These are phyloP conservation scores for Bryconaethiops microstoma DNA, from an alignment of 2,797 vertebrate species.

Conservation along the genomic window DNA sequence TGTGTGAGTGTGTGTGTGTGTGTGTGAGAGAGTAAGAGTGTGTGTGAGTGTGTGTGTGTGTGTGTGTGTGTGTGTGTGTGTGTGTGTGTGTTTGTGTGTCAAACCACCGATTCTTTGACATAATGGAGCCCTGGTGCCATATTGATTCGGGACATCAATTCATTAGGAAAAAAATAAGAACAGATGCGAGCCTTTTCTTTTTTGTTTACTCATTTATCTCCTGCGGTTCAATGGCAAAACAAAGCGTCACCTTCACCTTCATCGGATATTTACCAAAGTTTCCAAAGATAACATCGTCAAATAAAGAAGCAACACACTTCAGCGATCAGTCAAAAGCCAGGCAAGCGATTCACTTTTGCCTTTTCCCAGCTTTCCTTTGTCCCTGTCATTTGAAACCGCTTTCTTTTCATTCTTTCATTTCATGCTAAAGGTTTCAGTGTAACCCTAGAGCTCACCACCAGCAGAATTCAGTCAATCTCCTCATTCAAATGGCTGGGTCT, in stretches of 20 bases:
- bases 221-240: conserved; percentile 15
- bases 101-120: conserved; percentile 39
- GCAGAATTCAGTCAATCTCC: background rate
- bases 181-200: conserved; percentile 58
- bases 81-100: background rate
- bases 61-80: background rate
- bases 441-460: background rate
- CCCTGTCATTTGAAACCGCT: background rate
- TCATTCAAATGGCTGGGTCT: background rate
- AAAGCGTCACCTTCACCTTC: conserved; percentile 36
- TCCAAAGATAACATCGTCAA: conserved; percentile 16
- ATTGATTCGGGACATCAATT: conserved; percentile 67
- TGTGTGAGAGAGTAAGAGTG: background rate
- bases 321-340: background rate
- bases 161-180: conserved; percentile 68
- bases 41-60: background rate
- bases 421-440: background rate
- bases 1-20: conserved; percentile 9
- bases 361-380: conserved; percentile 6
- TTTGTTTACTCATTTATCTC: conserved; percentile 42
- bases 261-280: background rate
- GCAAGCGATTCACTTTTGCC: background rate
- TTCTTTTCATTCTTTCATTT: conserved; percentile 2
- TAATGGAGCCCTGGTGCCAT: conserved; percentile 58
- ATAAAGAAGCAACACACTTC: conserved; percentile 1